Evolutionary conservation across 2,888 invertebrate genomes (phyloP).

Genomic region (Myopa tessellatipennis): DNA sequence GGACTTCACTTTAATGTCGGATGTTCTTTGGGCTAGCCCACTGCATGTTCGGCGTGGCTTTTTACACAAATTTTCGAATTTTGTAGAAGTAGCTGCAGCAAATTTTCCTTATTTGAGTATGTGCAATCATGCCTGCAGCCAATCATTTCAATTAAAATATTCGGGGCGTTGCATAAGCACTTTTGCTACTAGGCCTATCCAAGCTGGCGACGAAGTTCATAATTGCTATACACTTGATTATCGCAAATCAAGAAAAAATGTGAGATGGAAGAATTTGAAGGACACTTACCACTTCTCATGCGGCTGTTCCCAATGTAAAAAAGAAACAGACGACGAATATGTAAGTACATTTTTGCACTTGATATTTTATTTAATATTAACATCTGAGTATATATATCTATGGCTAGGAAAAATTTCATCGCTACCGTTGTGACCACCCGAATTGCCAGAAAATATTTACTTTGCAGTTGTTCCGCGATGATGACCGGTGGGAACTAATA

Average conservation of each 20-base stretch:
- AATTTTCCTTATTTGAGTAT: slow-evolving; percentile 88
- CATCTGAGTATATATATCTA: not conserved
- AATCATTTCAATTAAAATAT: slow-evolving; percentile 83
- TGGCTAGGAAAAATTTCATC: slow-evolving; percentile 53
- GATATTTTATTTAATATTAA: slow-evolving; percentile 12
- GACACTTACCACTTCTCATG: slow-evolving; percentile 85
- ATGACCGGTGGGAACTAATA: slow-evolving; percentile 53
- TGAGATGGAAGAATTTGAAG: slow-evolving; percentile 74
- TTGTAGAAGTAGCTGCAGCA: slow-evolving; percentile 76
- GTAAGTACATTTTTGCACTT: not conserved
- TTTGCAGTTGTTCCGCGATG: slow-evolving; percentile 37
- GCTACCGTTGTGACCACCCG: slow-evolving; percentile 55
- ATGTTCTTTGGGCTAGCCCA: slow-evolving; percentile 55
- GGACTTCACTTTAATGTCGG: slow-evolving; percentile 50
- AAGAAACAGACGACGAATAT: slow-evolving; percentile 50
- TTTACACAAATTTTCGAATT: slow-evolving; percentile 56
- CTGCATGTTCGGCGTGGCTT: slow-evolving; percentile 53
- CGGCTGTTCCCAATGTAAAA: slow-evolving; percentile 76
- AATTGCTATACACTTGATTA: slow-evolving; percentile 89
- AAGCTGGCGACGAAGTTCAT: slow-evolving; percentile 77
- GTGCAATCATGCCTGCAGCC: slow-evolving; percentile 94
- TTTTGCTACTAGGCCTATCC: slow-evolving; percentile 75
- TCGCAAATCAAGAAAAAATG: slow-evolving; percentile 72
- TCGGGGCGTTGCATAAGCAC: slow-evolving; percentile 78
- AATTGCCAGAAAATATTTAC: slow-evolving; percentile 53